Base-by-base conservation (phyloP, 2,113 vertebrate species). In the Numida meleagris region DNA sequence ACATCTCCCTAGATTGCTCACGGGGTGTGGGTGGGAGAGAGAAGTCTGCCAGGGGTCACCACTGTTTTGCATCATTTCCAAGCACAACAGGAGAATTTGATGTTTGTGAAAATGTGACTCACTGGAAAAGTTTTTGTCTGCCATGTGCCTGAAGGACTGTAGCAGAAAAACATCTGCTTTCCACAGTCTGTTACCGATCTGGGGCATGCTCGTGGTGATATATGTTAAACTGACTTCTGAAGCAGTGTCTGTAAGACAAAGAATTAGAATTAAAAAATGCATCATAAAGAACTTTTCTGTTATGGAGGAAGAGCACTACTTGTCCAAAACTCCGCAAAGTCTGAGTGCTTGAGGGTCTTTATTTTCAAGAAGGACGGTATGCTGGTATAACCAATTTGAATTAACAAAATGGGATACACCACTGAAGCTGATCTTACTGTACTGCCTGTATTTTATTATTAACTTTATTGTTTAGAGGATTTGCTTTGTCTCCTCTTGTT, bases 101-200 rank as follows among this genome's bases (percentile, higher is more conserved):
- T 59, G 16, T 79, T 38, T 76, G 81, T 67, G 89, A 76, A 96
- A 93, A 87, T 82, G 53, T 96, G 92, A 96, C 62, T 96, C 88
- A 89, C 81, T 85, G 74, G 57, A 45, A 92, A 86, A 89, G 66
- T 14, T 89, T 61, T 88, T 72, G 84, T 66, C 72, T 85, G 50
- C 38, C 65, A 84, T 53, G 40, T 29, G 12, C 81, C 67, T 51
- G 34, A 81, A 81, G 62, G 62, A 57, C 79, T 13, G 3, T 53
- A 53, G 50, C 38, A 82, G 67, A 85, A 85, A 58, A 82, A 89
- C 65, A 91, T 72, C 79, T 96, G 82, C 71, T 76, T 59, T 79
- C 38, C 12, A 2, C 24, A 73, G 43, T 33, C 10, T 78, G 46
- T 90, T 83, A 48, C 76, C 43, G 57, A 9, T 51, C 59, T 65